Conservation (phyloP, 1,140 invertebrate species). For the Heliconius hermathena region DNA sequence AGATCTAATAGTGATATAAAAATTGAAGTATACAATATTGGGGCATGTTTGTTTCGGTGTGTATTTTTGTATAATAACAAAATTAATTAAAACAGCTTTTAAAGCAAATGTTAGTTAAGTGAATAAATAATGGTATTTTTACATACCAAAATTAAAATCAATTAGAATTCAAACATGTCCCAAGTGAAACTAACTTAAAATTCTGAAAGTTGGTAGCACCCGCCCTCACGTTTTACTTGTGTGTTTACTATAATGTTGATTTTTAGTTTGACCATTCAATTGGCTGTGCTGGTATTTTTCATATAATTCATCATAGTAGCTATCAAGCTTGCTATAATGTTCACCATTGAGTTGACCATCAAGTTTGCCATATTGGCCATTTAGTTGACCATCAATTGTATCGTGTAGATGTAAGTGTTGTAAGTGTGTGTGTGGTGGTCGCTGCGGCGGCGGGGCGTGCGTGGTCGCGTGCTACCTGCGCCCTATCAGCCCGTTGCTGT, state of each 20-base stretch:
- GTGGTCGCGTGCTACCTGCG: slow-evolving; percentile 81
- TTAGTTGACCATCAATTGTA: slow-evolving; percentile 5
- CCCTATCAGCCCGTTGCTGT: slow-evolving; percentile 83
- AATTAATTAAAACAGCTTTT: neutral
- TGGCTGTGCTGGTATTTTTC: neutral
- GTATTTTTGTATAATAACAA: neutral
- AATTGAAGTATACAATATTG: neutral
- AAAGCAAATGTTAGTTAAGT: neutral
- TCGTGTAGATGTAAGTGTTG: slow-evolving; percentile 28
- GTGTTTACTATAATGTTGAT: slow-evolving; percentile 5
- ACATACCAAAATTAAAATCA: neutral
- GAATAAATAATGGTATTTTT: neutral
- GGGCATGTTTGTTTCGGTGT: neutral
- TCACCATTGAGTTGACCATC: neutral
- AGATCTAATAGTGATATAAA: neutral
- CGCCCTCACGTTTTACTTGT: slow-evolving; percentile 24
- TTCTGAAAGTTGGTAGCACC: slow-evolving; percentile 28
- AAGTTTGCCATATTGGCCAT: no score
- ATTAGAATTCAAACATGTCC: slow-evolving; percentile 4
- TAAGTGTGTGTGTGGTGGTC: slow-evolving; percentile 15
- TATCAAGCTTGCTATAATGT: slow-evolving; percentile 2
- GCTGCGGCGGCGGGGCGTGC: slow-evolving; percentile 35
- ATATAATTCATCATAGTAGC: no score
- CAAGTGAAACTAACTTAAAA: neutral
- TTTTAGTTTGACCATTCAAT: neutral